Base-by-base conservation (phyloP, 1,140 invertebrate species). In the Cydia pomonella region DNA sequence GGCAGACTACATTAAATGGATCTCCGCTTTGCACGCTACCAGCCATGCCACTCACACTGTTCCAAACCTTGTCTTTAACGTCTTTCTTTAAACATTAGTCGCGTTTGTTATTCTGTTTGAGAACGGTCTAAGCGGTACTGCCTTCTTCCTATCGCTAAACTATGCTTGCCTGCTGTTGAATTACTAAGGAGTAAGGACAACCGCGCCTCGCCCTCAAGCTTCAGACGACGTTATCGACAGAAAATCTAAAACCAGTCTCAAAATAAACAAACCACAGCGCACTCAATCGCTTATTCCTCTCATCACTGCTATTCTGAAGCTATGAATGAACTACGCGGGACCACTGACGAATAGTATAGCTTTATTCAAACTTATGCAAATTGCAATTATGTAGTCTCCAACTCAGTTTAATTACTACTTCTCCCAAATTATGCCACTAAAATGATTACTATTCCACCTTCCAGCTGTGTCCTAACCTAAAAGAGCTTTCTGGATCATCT, bases 1-100 rank as follows among this genome's bases (percentile, higher is more conserved):
- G 83, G 84, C 86, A 85, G 86, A 82, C 84, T 88, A 90, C 89
- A 88, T 90, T 91, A 90, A 66, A 91, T 90, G 88, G 87, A 90
- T 89, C 85, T 87, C 77, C 72, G 82, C 78, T 74, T 72, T 69
- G 82, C 89, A 91, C 88, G 90, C 88, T 79, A 80, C 77, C 76
- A 79, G 74, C 77, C 80, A 79, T 81, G 80, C 80, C 77, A 83
- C 79, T 82, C 77, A 47, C 73, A 59, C 75, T 73, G 73, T 74
- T 81, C 76, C 25, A 29, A 29, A 33, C 25, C 27, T 66, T 66
- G 63, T 66, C 63, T 66, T 33, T 66, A 66, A 66, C 27, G 63
- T 66, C 27, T 66, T 66, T 66, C 63, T 66, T 66, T 66, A 66
- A 66, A 66, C 25, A 27, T 13, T 29, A 66, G 63, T 29, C 63